Evolutionary conservation across 2,797 vertebrate species (phyloP).

Genomic region (Hirundo rustica): DNA sequence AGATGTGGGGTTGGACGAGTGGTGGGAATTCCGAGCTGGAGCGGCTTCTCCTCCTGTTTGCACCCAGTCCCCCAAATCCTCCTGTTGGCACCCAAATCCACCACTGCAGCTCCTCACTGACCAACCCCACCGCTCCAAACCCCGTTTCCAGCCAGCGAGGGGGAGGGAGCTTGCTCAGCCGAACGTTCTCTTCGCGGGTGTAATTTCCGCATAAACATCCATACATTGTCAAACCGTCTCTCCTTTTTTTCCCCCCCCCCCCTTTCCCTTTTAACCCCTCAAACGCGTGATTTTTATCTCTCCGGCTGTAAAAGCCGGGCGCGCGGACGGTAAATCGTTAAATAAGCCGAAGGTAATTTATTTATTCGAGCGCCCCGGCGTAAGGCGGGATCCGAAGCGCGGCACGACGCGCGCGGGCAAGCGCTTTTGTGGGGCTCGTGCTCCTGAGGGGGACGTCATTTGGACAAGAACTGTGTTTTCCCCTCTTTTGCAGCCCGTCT

Average conservation of each 20-base stretch:
- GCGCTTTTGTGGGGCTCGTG: background rate
- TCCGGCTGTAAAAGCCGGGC: slow-evolving; percentile 18
- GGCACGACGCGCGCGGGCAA: background rate
- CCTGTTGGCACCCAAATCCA: background rate
- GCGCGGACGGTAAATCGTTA: background rate
- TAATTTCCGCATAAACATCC: background rate
- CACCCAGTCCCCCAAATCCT: background rate
- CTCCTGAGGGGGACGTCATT: slow-evolving; percentile 33
- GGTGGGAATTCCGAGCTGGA: background rate
- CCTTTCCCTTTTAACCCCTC: background rate
- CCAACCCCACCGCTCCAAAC: background rate
- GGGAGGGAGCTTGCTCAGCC: background rate
- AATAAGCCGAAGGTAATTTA: slow-evolving; percentile 45
- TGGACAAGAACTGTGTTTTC: slow-evolving; percentile 9
- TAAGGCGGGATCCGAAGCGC: background rate
- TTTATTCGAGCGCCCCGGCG: background rate
- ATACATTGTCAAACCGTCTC: background rate
- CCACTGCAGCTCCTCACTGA: accelerated
- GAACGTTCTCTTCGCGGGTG: accelerated
- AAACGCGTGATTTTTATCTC: background rate
- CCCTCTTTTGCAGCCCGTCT: background rate
- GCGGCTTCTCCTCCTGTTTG: background rate
- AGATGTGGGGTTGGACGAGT: background rate
- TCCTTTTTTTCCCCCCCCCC: too few relatives aligned
- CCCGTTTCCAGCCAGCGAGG: background rate